Conservation (phyloP, 1,140 invertebrate genomes). For the Pogonognathellus flavescens region DNA sequence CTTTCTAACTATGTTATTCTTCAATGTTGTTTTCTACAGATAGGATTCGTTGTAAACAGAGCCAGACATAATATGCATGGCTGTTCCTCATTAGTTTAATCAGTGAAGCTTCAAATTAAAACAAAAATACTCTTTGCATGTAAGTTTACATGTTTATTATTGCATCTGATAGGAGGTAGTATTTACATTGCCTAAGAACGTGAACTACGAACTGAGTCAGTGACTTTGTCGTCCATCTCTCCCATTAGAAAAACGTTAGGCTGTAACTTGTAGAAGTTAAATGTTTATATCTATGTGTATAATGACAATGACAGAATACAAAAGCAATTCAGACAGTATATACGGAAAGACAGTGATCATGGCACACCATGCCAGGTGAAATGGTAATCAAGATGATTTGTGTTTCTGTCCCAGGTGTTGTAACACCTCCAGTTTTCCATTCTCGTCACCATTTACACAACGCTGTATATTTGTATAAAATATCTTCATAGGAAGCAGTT, state of each 20-base stretch:
- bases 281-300: not conserved
- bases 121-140: not conserved
- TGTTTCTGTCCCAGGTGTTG: constrained; percentile 61
- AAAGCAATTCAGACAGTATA: constrained; percentile 28
- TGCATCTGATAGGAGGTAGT: not conserved
- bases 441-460: not conserved
- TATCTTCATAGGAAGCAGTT: not conserved
- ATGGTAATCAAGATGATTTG: constrained; percentile 61
- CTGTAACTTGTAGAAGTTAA: not conserved
- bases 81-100: no score
- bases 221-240: constrained; percentile 42
- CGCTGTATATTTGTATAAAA: no score
- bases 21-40: no score
- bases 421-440: constrained; percentile 55
- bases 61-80: no score
- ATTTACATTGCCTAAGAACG: constrained; percentile 13
- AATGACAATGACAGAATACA: constrained; percentile 55
- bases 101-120: no score
- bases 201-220: constrained; percentile 22
- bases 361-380: constrained; percentile 55
- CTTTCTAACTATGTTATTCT: no score
- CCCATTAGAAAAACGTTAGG: not conserved
- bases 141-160: not conserved
- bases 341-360: constrained; percentile 41
- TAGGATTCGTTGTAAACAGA: not conserved